Evolutionary conservation across 2,888 invertebrate genomes (phyloP), one percentile per base, ranked within the genome.

Genomic region (Lamellibrachia columna): DNA sequence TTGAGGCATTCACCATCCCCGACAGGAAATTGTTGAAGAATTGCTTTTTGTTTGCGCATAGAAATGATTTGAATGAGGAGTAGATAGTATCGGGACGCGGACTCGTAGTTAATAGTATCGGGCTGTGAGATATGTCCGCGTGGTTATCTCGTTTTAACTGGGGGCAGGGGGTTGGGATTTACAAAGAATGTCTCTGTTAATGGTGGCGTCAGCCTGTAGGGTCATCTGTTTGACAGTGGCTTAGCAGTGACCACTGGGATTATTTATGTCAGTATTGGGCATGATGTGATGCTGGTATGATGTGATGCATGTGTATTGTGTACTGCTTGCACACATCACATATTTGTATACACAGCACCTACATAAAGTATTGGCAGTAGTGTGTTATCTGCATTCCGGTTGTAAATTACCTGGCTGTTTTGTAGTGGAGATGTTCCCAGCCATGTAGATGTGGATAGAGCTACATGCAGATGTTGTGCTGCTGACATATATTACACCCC

Each of bases 71-170:
- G 75, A 75, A 75, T 75, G 75, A 11, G 75, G 15, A 6, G 75
- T 7, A 75, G 75, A 75, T 75, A 75, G 75, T 75, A 75, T 75
- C 75, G 75, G 75, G n/a, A n/a, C 22, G 75, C 15, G n/a, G 22
- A 75, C 22, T 75, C 22, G 15, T 75, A n/a, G 75, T 75, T 75
- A 75, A 75, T 75, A 15, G 75, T 75, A 75, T 75, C 75, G 15
- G 75, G 75, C 75, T 22, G 75, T 4, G 22, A 22, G 75, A 15
- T 15, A 15, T 75, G 15, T 75, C 22, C n/a, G 75, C 22, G 22
- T 75, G 75, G 75, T 75, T 75, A 75, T 75, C 75, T 75, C 75
- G 75, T 75, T 75, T 55, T 22, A 75, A 75, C 75, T 75, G 75
- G 22, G 2, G 75, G 75, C 75, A 22, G 2, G 15, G 75, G 75